Conservation (phyloP, 2,113 vertebrate genomes). For the Buteo buteo region DNA sequence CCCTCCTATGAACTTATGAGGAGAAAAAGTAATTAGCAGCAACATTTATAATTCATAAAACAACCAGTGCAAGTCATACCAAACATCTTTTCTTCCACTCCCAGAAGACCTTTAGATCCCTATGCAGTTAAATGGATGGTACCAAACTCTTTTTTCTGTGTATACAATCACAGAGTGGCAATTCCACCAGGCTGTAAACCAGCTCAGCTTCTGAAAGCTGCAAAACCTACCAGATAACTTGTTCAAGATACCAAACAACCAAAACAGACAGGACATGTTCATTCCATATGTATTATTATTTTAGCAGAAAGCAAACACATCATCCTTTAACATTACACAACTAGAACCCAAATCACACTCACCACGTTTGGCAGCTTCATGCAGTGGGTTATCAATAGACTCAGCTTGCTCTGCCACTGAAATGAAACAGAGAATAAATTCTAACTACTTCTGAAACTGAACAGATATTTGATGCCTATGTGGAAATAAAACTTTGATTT, state of each 20-base stretch:
- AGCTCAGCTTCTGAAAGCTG: not conserved
- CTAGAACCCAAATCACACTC: not conserved
- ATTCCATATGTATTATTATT: not conserved
- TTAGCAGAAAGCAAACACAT: not conserved
- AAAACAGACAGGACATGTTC: not conserved
- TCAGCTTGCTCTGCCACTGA: conserved; percentile 94
- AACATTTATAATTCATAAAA: not conserved
- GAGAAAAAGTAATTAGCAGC: not conserved
- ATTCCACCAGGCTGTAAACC: not conserved
- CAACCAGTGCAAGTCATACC: not conserved
- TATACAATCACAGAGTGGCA: not conserved
- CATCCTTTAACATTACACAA: not conserved
- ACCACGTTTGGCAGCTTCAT: conserved; percentile 98
- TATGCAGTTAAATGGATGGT: not conserved
- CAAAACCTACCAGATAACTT: not conserved
- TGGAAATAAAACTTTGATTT: not conserved
- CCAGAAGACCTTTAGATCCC: not conserved
- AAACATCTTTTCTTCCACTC: not conserved
- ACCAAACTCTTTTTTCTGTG: not conserved
- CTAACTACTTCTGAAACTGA: not conserved
- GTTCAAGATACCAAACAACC: not conserved
- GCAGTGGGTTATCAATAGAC: conserved; percentile 95
- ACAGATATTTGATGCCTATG: not conserved
- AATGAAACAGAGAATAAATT: conserved; percentile 38
- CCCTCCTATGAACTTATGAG: not conserved